Evolutionary conservation across 1,140 invertebrate genomes (phyloP).

Genomic region (Drosophila bipectinata): DNA sequence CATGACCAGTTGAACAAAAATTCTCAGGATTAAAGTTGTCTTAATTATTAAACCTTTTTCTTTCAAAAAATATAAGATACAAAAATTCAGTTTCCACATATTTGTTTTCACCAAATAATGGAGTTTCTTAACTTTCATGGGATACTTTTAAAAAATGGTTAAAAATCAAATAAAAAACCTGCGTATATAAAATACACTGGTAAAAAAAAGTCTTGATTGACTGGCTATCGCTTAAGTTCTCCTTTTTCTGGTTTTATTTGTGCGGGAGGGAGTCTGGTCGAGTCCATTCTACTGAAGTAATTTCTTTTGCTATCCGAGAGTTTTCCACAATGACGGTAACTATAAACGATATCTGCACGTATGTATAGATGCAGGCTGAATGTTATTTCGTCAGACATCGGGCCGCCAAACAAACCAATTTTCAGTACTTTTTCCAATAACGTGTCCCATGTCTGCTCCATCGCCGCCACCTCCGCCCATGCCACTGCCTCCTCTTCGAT

Average conservation of each 20-base stretch:
- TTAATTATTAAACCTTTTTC: not conserved
- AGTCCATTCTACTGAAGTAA: constrained; percentile 9
- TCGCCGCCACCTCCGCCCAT: not conserved
- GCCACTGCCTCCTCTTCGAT: constrained; percentile 10
- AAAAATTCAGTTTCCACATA: too few relatives aligned
- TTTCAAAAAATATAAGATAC: too few relatives aligned
- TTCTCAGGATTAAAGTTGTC: not conserved
- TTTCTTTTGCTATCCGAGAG: constrained; percentile 44
- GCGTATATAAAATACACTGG: not conserved
- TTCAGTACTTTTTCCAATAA: constrained; percentile 76
- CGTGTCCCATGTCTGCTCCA: constrained; percentile 37
- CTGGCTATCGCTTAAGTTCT: constrained; percentile 20
- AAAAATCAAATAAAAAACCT: not conserved
- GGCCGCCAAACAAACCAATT: constrained; percentile 79
- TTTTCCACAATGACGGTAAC: constrained; percentile 45
- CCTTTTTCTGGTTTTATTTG: not conserved
- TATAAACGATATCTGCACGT: constrained; percentile 33
- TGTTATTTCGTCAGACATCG: constrained; percentile 67
- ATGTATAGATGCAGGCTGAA: constrained; percentile 12
- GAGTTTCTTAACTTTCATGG: not conserved
- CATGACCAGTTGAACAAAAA: not conserved
- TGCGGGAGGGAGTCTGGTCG: not conserved
- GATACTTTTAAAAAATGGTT: constrained; percentile 10
- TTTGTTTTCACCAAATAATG: too few relatives aligned
- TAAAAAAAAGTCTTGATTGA: constrained; percentile 33